These are phyloP conservation scores for Pristionchus pacificus DNA, from an alignment of 1,140 invertebrate genomes.

Conservation along the genomic window DNA sequence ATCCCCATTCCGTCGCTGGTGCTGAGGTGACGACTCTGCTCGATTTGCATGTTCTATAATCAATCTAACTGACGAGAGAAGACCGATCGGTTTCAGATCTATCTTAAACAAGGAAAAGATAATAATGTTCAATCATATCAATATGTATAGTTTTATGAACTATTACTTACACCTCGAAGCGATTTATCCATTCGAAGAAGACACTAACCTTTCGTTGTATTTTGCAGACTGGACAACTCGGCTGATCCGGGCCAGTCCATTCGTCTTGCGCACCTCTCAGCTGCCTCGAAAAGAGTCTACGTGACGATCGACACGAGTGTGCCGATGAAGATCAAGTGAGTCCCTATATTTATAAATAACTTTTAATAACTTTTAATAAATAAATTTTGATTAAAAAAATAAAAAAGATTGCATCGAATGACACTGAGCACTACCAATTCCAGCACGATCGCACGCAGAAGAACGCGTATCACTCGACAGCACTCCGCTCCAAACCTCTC, in stretches of 20 bases:
- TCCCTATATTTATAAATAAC: not conserved
- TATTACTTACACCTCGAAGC: constrained; percentile 17
- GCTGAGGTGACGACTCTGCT: not conserved
- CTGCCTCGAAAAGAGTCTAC: not conserved
- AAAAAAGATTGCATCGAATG: not conserved
- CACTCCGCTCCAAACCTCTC: constrained; percentile 14
- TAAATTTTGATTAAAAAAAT: constrained; percentile 4
- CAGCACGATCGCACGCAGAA: constrained; percentile 2
- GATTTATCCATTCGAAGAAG: not conserved
- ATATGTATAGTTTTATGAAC: constrained; percentile 10
- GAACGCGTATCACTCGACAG: not conserved
- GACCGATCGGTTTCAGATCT: constrained; percentile 8
- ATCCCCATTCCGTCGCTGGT: not conserved
- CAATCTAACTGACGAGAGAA: too few species aligned
- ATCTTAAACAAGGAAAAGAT: not conserved
- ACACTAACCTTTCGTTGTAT: not conserved
- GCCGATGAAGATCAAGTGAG: not conserved
- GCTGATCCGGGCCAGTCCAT: constrained; percentile 9
- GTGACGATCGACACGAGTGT: constrained; percentile 14
- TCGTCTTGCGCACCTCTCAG: constrained; percentile 8
- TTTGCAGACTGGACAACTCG: constrained; percentile 17
- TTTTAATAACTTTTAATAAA: constrained; percentile 7
- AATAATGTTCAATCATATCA: constrained; percentile 7
- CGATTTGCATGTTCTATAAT: too few species aligned
- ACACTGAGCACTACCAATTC: not conserved